Base-by-base conservation (phyloP, 1,140 invertebrate species). In the Scaptomyza pallida region DNA sequence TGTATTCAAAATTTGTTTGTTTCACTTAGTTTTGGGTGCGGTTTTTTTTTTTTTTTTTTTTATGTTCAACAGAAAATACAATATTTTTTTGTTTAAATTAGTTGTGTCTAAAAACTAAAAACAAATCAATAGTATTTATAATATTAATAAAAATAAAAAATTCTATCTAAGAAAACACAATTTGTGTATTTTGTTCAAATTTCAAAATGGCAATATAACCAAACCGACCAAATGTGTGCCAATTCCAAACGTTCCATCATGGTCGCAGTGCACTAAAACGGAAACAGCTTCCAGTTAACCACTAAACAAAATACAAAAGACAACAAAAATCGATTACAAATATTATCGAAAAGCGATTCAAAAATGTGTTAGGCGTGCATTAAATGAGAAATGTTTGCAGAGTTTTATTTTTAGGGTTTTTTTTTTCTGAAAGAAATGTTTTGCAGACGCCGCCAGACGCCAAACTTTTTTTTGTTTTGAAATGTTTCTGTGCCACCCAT, bases 251-350 rank as follows among this genome's bases (percentile, higher is more conserved):
- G 73, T 70, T 48, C 44, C 50, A 12, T 41, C 33, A 13, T 26
- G 52, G 12, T 59, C 68, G 60, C 35, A 19, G 44, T 73, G 64
- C 75, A 61, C 75, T 90, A 90, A 81, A 90, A 90, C 52, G 85
- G 89, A 88, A 89, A 90, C 70, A 86, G 78, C 75, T 90, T 90
- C 89, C 89, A 90, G 79, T 90, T 90, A 90, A 90, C 89, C 89
- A 90, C 89, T 90, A 65, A 17, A 68, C 13, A 62, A 78, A 59
- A 75, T 17, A 57, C n/a, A n/a, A 26, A 69, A 15, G 17, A 62
- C 8, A 33, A 41, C 12, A 16, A 17, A n/a, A 43, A 59, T 85
- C 59, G 79, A 62, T 76, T 30, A 30, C 5, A 30, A 30, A 30
- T 30, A n/a, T n/a, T n/a, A n/a, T n/a, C n/a, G n/a, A n/a, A n/a